Evolutionary conservation across 1,140 invertebrate species (phyloP).

Genomic region (Leguminivora glycinivorella): DNA sequence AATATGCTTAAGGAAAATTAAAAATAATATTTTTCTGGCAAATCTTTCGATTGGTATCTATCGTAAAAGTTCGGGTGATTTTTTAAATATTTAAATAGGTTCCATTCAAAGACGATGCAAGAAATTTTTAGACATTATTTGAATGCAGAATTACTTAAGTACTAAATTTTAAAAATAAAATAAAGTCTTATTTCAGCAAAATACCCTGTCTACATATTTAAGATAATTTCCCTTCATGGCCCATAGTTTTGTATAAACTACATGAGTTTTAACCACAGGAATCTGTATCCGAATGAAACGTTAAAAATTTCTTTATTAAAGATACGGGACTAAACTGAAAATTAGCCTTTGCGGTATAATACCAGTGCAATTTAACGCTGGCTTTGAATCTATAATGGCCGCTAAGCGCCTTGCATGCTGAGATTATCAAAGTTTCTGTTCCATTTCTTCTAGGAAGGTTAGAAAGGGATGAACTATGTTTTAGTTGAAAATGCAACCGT

Average conservation of each 20-base stretch:
- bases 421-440: neutral
- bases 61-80: too few relatives aligned
- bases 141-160: too few relatives aligned
- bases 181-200: too few relatives aligned
- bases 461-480: neutral
- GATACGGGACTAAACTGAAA: slow-evolving; percentile 11
- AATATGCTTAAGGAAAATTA: too few relatives aligned
- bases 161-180: too few relatives aligned
- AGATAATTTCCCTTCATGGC: too few relatives aligned
- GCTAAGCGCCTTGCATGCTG: neutral
- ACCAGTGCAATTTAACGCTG: slow-evolving; percentile 20
- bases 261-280: neutral
- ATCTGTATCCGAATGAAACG: neutral
- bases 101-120: too few relatives aligned
- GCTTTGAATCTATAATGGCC: slow-evolving; percentile 20
- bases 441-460: neutral
- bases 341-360: slow-evolving; percentile 6
- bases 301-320: neutral
- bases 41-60: too few relatives aligned
- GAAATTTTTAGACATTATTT: too few relatives aligned
- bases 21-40: too few relatives aligned
- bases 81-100: too few relatives aligned
- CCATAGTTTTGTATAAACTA: neutral
- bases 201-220: too few relatives aligned
- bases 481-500: slow-evolving; percentile 2